Evolutionary conservation across 2,113 vertebrate species (phyloP).

Genomic region (Seriola rivoliana): DNA sequence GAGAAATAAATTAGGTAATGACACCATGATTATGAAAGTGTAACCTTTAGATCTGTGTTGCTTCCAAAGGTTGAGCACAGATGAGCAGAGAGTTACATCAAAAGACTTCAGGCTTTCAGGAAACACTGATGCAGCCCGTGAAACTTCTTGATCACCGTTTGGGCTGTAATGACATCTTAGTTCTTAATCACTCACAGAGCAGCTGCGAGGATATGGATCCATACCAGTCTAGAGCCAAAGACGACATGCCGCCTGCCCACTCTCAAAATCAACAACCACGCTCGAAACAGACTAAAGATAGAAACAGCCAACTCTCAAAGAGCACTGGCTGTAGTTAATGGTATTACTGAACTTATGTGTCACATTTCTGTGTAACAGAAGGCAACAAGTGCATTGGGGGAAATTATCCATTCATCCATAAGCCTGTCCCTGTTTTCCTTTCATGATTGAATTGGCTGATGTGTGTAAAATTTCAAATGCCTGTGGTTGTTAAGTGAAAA

Average conservation of each 20-base stretch:
- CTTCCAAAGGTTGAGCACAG: conserved; percentile 5
- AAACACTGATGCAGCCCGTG: conserved; percentile 30
- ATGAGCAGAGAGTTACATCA: conserved; percentile 5
- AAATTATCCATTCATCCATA: conserved; percentile 49
- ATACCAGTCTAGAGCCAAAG: conserved; percentile 69
- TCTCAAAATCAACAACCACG: conserved; percentile 81
- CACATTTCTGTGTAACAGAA: conserved; percentile 59
- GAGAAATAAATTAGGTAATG: neutral
- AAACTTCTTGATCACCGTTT: conserved; percentile 41
- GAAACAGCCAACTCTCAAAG: conserved; percentile 73
- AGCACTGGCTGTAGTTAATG: conserved; percentile 50
- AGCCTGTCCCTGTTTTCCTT: conserved; percentile 40
- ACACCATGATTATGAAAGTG: neutral
- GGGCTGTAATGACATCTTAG: conserved; percentile 57
- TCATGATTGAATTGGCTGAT: conserved; percentile 54
- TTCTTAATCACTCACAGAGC: conserved; percentile 68
- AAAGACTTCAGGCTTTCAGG: conserved; percentile 14
- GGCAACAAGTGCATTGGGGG: conserved; percentile 58
- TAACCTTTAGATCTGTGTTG: neutral
- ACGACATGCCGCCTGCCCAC: conserved; percentile 60
- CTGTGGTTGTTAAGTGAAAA: conserved; percentile 64
- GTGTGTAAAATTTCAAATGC: conserved; percentile 63
- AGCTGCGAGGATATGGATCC: conserved; percentile 69
- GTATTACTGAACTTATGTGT: conserved; percentile 64
- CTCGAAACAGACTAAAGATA: conserved; percentile 81